Base-by-base conservation (phyloP, 2,113 vertebrate species). In the Lasiurus borealis region DNA sequence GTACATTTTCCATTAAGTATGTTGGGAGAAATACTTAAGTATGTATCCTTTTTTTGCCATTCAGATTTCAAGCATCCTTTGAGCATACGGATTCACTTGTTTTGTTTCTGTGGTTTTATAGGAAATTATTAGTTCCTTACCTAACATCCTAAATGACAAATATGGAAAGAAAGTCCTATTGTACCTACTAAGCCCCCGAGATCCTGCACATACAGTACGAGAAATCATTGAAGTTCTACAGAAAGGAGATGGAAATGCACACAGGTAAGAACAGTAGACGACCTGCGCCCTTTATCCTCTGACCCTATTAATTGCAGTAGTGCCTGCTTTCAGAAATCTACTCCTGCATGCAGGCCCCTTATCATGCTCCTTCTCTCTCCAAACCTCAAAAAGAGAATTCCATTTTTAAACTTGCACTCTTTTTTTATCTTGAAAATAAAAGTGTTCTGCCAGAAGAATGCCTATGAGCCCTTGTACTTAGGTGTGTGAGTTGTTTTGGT, bases 151-250 rank as follows among this genome's bases (percentile, higher is more conserved):
- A 95, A 96, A 97, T 72, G 99, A 99, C 93, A 99, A 99, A 96
- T 98, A 99, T 0, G 99, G 99, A 34, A 99, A 98, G 96, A 99
- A 99, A 95, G 99, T 99, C 23, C 90, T 99, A 9, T 64, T 99
- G 91, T 99, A 99, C 94, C 98, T 99, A 73, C 98, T 99, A 64
- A 99, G 98, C 92, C 99, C 99, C 84, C 98, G 99, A 96, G 99
- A 99, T 93, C 98, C 99, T 1, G 98, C 99, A 25, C 99, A 99
- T 97, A 98, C 98, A 21, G 97, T 99, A 86, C 99, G 99, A 6
- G 99, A 99, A 97, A 99, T 99, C 96, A 99, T 99, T 93, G 98
- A 98, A 54, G 97, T 99, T 95, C 97, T 99, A 50, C 98, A 99
- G 85, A 98, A 98, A 77, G 99, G 99, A 95, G 99, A 99, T 46